Evolutionary conservation across 2,113 vertebrate genomes (phyloP), one percentile per base, ranked within the genome.

Genomic region (Ramphastos sulfuratus): DNA sequence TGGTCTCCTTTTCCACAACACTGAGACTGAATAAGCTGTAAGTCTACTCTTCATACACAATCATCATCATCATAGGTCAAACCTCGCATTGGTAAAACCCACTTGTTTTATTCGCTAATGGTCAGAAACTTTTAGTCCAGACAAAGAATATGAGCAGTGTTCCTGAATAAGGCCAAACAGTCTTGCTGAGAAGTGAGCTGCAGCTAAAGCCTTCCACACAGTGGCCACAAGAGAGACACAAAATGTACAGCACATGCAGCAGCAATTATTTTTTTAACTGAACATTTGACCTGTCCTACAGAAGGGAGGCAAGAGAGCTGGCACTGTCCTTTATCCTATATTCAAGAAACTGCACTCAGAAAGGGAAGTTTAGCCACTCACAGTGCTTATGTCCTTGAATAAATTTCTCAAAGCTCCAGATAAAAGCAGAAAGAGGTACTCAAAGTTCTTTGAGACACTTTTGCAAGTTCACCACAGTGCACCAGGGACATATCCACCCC

Each of bases 401-500:
- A 67, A 65, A 55, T 33, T 2, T 1, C 28, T 58, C 35, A 56
- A 46, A 70, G 64, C 80, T 76, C 54, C 1, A 0, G 21, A 37
- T 35, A 55, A 88, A 85, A 90, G 48, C 21, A 60, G 35, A 81
- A 92, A 78, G 35, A 66, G 80, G 81, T 46, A 31, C 21, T 67
- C 28, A 39, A 0, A 50, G 66, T 81, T 56, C 46, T 78, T 64
- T 16, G 18, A 72, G 74, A 67, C 16, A 8, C 39, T 56, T 72
- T n/a, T 60, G n/a, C 71, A 75, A 75, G 71, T 75, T 44, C 58
- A 71, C 4, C 17, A 46, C 77, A 55, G 46, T 0, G 2, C 35
- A 24, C 24, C 21, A 12, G 23, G 58, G 54, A 52, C 42, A 48
- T 0, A 0, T 39, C n/a, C 0, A 1, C 15, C 66, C 60, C 48